Base-by-base conservation (phyloP, 1,140 invertebrate genomes). In the Neomicropteryx cornuta region DNA sequence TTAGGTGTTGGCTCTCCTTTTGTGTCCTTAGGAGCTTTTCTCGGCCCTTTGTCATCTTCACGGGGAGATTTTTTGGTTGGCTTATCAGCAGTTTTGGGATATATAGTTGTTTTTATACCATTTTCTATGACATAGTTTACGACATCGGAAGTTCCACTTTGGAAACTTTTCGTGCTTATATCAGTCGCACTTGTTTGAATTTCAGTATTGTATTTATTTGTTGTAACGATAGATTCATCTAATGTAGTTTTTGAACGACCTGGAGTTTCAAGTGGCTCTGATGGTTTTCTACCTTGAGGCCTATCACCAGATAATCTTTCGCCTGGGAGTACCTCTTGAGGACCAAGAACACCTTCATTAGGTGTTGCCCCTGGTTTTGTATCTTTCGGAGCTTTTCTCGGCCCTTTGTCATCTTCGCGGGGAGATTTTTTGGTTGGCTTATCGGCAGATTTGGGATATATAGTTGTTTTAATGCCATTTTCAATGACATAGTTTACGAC, bases 391-490 rank as follows among this genome's bases (percentile, higher is more conserved):
- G n/a, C 3, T 27, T 32, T 33, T 18, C 11, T n/a, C 16, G 28
- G 8, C 27, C 14, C 18, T 14, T 14, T 27, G 32, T 38, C n/a
- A n/a, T n/a, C n/a, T n/a, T n/a, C n/a, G n/a, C n/a, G n/a, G 29
- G 21, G 22, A 13, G 2, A 28, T 23, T 38, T 34, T 34, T 14
- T 34, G 11, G 11, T n/a, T 4, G 4, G 5, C 5, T 23, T 23
- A 24, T 32, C 24, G 32, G 32, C 13, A 30, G 36, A 33, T 18
- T 27, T 11, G 23, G 17, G n/a, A 5, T 18, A 13, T 6, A 36
- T 41, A 11, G 11, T n/a, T 11, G 41, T 43, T 34, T 18, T 43
- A 2, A 43, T 20, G 1, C 41, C 41, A 43, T 43, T 43, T 39
- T 43, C 41, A 16, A 20, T 35, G 6, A 35, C 33, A 35, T 5